Conservation (phyloP, 2,888 invertebrate species). For the Cryptocheilus praepositus region DNA sequence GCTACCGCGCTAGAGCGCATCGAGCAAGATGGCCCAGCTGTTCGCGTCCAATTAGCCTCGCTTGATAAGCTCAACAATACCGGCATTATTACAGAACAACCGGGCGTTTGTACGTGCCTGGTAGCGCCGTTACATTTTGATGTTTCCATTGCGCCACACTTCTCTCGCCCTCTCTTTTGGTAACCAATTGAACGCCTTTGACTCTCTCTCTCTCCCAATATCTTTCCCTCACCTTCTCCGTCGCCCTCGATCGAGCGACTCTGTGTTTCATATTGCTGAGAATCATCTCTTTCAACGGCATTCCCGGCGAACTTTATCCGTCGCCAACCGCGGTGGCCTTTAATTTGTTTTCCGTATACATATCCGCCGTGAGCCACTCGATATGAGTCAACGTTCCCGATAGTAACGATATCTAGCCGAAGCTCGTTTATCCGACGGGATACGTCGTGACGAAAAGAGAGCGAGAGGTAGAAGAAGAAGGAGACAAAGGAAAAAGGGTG, state of each 20-base stretch:
- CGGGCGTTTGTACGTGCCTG: constrained; percentile 59
- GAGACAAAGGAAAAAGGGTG: no score
- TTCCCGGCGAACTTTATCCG: background rate
- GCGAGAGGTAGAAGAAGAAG: no score
- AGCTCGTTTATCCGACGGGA: no score
- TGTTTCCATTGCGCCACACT: constrained; percentile 47
- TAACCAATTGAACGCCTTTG: background rate
- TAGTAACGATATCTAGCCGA: no score
- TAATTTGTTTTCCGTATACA: background rate
- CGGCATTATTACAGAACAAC: constrained; percentile 71
- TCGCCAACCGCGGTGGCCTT: background rate
- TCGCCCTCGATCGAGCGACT: background rate
- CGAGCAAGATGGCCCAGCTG: constrained; percentile 67
- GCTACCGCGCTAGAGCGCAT: constrained; percentile 39
- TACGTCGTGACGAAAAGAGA: no score
- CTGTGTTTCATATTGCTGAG: background rate
- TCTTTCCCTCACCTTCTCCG: background rate
- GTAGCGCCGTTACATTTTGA: constrained; percentile 65
- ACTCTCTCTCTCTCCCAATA: background rate
- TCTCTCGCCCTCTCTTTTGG: constrained; percentile 7
- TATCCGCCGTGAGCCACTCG: no score
- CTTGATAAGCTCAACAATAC: constrained; percentile 74
- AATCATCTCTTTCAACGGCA: background rate
- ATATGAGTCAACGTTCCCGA: no score
- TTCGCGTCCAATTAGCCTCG: constrained; percentile 73